A percentile compares a stretch with the other conserved stretches of the same genome.
Evolutionary conservation across 2,888 invertebrate genomes (phyloP).

Genomic region (Strigamia maritima): DNA sequence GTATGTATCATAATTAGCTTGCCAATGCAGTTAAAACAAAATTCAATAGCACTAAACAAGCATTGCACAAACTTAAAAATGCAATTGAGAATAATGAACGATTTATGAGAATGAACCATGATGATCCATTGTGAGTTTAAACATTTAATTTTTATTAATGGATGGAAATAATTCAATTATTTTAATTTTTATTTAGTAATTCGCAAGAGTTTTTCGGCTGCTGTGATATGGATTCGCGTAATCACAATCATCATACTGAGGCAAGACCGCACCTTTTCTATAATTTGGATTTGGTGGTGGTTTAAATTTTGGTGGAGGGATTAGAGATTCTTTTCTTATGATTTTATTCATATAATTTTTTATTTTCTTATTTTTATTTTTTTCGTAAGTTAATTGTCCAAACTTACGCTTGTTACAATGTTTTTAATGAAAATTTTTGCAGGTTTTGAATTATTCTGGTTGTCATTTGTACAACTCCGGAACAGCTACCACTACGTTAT

Average conservation of each 20-base stretch:
- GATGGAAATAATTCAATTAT: no score
- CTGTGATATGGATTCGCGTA: neutral
- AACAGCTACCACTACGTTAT: neutral
- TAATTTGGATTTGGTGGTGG: neutral
- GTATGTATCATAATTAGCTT: neutral
- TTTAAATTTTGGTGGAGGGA: neutral
- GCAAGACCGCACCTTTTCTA: slow-evolving; percentile 1
- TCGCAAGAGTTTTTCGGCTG: neutral
- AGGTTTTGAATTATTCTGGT: neutral
- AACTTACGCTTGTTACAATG: neutral
- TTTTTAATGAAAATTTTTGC: neutral
- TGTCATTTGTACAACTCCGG: neutral
- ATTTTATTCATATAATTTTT: neutral
- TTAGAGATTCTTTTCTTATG: neutral
- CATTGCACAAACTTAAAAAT: neutral
- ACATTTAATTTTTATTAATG: no score
- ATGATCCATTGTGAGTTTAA: neutral
- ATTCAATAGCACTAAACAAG: slow-evolving; percentile 25
- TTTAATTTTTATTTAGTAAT: neutral
- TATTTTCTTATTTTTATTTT: neutral
- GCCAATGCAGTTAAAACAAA: neutral
- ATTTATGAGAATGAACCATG: neutral
- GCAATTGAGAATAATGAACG: neutral
- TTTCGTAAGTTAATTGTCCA: neutral
- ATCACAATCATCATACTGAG: neutral